Evolutionary conservation across 2,113 vertebrate species (phyloP).

Genomic region (Misgurnus anguillicaudatus): DNA sequence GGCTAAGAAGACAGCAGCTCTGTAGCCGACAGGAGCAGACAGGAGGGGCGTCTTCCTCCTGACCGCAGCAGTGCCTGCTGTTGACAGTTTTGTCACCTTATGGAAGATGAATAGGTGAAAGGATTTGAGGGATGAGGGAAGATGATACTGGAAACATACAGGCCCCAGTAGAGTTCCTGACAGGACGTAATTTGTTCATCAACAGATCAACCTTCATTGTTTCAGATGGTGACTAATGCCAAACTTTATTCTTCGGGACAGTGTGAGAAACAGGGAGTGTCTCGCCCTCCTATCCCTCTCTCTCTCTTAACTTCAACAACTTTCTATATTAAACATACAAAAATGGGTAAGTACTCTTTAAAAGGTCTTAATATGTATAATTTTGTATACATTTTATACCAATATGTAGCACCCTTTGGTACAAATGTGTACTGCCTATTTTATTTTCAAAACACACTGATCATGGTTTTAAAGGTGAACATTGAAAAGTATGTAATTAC

Average conservation of each 20-base stretch:
- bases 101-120: conserved; percentile 39
- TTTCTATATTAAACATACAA: no score
- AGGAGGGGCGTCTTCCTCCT: background rate
- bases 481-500: no score
- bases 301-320: no score
- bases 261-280: background rate
- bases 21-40: background rate
- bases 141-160: background rate
- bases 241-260: background rate
- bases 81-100: conserved; percentile 34
- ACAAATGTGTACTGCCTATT: no score
- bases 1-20: conserved; percentile 30
- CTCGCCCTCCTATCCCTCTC: background rate
- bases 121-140: conserved; percentile 29
- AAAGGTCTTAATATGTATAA: no score
- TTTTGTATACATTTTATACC: no score
- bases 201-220: conserved; percentile 26
- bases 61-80: background rate
- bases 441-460: no score
- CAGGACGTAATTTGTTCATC: conserved; percentile 29
- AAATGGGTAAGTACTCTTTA: no score
- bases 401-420: no score
- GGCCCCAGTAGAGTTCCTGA: conserved; percentile 21
- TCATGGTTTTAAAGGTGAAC: no score
- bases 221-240: conserved; percentile 12